Conservation (phyloP, 2,113 vertebrate species). For the Periophthalmodon schlosseri region DNA sequence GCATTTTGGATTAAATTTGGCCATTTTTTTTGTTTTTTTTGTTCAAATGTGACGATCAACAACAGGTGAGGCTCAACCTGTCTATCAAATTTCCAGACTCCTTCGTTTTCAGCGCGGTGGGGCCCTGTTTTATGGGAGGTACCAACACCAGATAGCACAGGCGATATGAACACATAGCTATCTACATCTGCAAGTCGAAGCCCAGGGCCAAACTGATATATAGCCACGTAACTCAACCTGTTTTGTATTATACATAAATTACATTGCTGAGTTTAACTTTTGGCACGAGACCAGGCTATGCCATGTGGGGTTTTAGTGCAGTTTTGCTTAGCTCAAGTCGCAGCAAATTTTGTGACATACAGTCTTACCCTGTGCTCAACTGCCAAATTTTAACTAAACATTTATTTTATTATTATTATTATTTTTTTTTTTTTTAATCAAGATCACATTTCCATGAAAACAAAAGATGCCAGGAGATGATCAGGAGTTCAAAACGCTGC, state of each 20-base stretch:
- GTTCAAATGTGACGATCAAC: constrained; percentile 16
- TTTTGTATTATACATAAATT: neutral
- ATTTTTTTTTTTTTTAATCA: too few species aligned
- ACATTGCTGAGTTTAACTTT: neutral
- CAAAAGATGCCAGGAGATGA: too few species aligned
- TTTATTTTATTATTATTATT: too few species aligned
- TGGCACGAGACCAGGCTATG: neutral
- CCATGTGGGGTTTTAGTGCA: neutral
- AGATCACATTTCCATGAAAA: neutral
- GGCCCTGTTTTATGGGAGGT: constrained; percentile 35
- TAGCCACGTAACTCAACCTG: constrained; percentile 11
- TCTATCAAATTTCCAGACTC: constrained; percentile 10
- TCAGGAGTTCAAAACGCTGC: neutral
- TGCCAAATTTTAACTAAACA: neutral
- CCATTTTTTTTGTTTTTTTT: constrained; percentile 13
- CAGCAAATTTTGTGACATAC: too few species aligned
- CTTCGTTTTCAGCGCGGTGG: constrained; percentile 21
- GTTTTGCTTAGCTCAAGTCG: neutral
- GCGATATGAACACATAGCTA: constrained; percentile 31
- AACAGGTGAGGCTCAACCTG: constrained; percentile 35
- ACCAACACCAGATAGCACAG: constrained; percentile 37
- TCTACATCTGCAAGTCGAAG: constrained; percentile 26
- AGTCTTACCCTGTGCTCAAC: neutral
- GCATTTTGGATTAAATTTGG: constrained; percentile 17
- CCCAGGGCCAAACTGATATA: neutral